Conservation (phyloP, 2,888 invertebrate genomes). For the Corbicula japonica region DNA sequence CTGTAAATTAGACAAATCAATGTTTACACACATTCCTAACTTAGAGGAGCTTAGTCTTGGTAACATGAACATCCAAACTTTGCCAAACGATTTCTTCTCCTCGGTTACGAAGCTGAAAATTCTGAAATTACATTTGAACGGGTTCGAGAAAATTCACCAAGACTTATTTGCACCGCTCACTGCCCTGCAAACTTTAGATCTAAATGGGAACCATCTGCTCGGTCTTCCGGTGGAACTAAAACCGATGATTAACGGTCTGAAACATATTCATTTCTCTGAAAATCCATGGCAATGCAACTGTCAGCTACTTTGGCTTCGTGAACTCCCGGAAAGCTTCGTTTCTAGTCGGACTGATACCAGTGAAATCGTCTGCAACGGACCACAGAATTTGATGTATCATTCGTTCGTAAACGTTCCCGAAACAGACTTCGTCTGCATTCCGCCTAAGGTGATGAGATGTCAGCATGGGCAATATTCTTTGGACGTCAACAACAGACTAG, state of each 20-base stretch:
- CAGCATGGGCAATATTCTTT: conserved; percentile 44
- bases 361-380: conserved; percentile 68
- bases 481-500: conserved; percentile 45
- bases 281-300: conserved; percentile 76
- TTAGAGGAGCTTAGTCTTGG: conserved; percentile 65
- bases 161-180: conserved; percentile 56
- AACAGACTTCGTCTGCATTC: conserved; percentile 62
- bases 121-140: conserved; percentile 66
- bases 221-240: conserved; percentile 57
- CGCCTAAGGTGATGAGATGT: conserved; percentile 67
- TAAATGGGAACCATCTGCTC: conserved; percentile 67
- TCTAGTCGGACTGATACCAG: conserved; percentile 40
- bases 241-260: conserved; percentile 54
- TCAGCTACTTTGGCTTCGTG: conserved; percentile 68
- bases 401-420: conserved; percentile 64
- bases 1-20: conserved; percentile 58
- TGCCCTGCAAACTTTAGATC: conserved; percentile 60
- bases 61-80: conserved; percentile 44
- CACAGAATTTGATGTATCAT: conserved; percentile 55
- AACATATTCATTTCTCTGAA: conserved; percentile 57
- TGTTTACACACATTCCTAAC: conserved; percentile 52
- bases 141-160: conserved; percentile 49
- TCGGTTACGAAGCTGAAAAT: conserved; percentile 52
- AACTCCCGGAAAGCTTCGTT: conserved; percentile 52
- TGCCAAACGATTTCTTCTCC: conserved; percentile 57